Conservation (phyloP, 2,888 invertebrate species). For the Gandaritis pyraliata region DNA sequence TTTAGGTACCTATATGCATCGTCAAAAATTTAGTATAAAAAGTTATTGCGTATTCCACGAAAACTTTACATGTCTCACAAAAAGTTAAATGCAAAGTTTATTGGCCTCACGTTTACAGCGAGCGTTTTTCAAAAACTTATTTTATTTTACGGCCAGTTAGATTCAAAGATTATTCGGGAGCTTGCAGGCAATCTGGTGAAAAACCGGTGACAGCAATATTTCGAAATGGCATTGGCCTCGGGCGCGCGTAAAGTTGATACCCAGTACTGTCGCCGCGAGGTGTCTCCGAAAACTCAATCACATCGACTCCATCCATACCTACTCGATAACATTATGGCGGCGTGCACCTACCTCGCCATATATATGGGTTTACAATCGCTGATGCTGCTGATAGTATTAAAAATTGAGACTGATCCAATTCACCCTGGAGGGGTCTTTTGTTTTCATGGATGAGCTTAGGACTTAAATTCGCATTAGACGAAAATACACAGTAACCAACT, state of each 20-base stretch:
- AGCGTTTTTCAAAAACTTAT: slow-evolving; percentile 50
- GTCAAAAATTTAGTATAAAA: background rate
- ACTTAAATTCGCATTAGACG: background rate
- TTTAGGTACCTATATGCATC: background rate
- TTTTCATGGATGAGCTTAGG: background rate
- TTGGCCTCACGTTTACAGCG: slow-evolving; percentile 21
- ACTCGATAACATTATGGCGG: slow-evolving; percentile 31
- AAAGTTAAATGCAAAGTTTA: slow-evolving; percentile 26
- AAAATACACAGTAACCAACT: no score
- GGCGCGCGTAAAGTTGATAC: slow-evolving; percentile 24
- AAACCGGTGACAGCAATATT: slow-evolving; percentile 68
- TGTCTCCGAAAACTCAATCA: slow-evolving; percentile 64
- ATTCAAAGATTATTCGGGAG: slow-evolving; percentile 67
- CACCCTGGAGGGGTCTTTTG: background rate
- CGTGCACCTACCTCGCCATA: slow-evolving; percentile 20
- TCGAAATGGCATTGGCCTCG: slow-evolving; percentile 52
- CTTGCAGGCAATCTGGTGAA: slow-evolving; percentile 57
- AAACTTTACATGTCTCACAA: slow-evolving; percentile 4
- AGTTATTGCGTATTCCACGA: no score
- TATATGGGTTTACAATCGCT: slow-evolving; percentile 21
- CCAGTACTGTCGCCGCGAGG: slow-evolving; percentile 58
- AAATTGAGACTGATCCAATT: slow-evolving; percentile 9
- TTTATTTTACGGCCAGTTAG: slow-evolving; percentile 72
- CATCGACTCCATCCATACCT: slow-evolving; percentile 48
- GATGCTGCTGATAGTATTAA: slow-evolving; percentile 19